Evolutionary conservation across 2,888 invertebrate genomes (phyloP).

Genomic region (Mythimna vitellina): DNA sequence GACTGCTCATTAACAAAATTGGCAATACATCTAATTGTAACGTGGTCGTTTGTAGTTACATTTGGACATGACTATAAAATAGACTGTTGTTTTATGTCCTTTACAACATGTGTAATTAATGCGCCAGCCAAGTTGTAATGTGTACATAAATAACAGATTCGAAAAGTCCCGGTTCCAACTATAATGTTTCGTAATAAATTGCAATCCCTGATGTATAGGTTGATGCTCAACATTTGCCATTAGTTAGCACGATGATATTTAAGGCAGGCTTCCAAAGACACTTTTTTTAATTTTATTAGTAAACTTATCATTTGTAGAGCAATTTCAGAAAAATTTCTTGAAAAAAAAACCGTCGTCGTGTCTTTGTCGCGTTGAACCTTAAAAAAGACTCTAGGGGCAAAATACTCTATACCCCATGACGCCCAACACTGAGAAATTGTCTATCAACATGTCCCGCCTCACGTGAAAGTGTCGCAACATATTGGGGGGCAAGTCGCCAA

Average conservation of each 20-base stretch:
- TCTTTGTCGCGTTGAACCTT: not conserved
- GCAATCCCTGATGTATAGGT: not conserved
- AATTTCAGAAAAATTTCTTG: no score
- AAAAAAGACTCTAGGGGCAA: no score
- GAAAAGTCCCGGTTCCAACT: constrained; percentile 19
- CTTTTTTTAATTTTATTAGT: not conserved
- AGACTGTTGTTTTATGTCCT: constrained; percentile 39
- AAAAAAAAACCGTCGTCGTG: no score
- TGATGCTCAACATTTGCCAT: no score
- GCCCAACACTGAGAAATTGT: no score
- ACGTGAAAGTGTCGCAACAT: no score
- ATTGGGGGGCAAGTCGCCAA: no score
- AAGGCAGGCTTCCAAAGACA: not conserved
- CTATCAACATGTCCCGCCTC: no score
- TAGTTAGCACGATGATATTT: not conserved
- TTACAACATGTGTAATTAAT: constrained; percentile 16
- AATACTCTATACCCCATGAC: no score
- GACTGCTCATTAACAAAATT: constrained; percentile 44
- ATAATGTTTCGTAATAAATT: not conserved
- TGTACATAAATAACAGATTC: constrained; percentile 22
- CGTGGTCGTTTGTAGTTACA: constrained; percentile 11
- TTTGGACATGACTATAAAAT: constrained; percentile 17
- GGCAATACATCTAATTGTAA: constrained; percentile 16
- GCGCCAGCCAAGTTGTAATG: constrained; percentile 12
- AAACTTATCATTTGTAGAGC: not conserved